These are phyloP conservation scores for Pungitius pungitius DNA, from an alignment of 2,113 vertebrate genomes.

Conservation along the genomic window DNA sequence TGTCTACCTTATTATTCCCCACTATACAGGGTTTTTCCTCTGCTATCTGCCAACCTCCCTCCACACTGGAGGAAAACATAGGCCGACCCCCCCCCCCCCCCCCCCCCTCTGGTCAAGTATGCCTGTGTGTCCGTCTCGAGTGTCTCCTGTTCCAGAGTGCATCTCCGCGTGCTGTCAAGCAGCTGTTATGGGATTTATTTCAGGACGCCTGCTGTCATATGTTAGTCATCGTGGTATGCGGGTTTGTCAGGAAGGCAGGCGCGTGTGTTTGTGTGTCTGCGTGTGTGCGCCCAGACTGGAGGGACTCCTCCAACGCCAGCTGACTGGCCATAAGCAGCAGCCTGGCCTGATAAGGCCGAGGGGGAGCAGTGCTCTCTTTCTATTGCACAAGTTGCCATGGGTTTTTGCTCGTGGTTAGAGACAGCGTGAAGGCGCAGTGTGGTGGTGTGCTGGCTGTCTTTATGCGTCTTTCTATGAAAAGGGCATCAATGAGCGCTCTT, in stretches of 20 bases:
- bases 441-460: background rate
- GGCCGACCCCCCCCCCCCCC: constrained; percentile 10
- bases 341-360: constrained; percentile 21
- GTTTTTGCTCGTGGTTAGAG: background rate
- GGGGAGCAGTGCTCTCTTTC: background rate
- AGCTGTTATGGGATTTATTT: constrained; percentile 71
- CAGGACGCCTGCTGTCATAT: constrained; percentile 64
- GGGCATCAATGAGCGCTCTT: background rate
- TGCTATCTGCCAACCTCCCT: constrained; percentile 10
- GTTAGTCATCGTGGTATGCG: constrained; percentile 67
- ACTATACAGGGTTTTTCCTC: background rate
- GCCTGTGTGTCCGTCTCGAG: constrained; percentile 21
- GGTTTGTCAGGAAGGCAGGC: constrained; percentile 51
- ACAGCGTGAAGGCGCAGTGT: no score
- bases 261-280: constrained; percentile 37
- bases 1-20: background rate
- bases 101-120: constrained; percentile 20
- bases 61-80: constrained; percentile 1
- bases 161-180: constrained; percentile 31
- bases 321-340: constrained; percentile 4
- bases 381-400: background rate
- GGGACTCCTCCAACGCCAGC: constrained; percentile 7
- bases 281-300: constrained; percentile 20
- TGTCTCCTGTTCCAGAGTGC: constrained; percentile 31
- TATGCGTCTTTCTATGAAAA: background rate